phyloP scores from a whole-genome alignment of 2,888 invertebrate genomes.

The Ormyrus thymus region DNA sequence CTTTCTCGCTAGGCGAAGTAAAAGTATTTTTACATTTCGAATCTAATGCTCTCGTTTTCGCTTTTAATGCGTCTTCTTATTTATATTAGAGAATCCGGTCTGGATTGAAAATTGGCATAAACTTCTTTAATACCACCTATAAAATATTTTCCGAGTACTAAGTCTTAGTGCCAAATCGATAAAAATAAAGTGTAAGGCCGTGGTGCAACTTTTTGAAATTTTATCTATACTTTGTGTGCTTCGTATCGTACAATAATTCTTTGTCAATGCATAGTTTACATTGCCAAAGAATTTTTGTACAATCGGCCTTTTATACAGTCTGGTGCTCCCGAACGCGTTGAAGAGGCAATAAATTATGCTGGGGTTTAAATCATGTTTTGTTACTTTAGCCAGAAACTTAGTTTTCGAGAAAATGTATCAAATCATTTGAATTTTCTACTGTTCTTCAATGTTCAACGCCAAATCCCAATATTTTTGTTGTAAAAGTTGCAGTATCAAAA shows the following conservation, averaged over 20 bases:
- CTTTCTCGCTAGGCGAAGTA: background rate
- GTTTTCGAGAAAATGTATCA: background rate
- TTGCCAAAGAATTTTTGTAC: no score
- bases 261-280: no score
- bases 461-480: no score
- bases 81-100: constrained; percentile 12
- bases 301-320: no score
- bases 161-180: constrained; percentile 45
- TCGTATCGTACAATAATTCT: no score
- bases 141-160: constrained; percentile 41
- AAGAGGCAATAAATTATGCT: background rate
- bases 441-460: no score
- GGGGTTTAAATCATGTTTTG: background rate
- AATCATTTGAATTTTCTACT: no score
- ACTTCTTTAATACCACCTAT: constrained; percentile 19
- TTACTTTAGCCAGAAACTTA: background rate
- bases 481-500: no score
- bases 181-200: constrained; percentile 25
- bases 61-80: background rate
- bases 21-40: constrained; percentile 2
- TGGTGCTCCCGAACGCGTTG: background rate
- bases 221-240: background rate
- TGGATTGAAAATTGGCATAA: constrained; percentile 37
- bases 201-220: constrained; percentile 27
- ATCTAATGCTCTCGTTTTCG: constrained; percentile 9